Conservation (phyloP, 2,888 invertebrate genomes). For the Chesias legatella region DNA sequence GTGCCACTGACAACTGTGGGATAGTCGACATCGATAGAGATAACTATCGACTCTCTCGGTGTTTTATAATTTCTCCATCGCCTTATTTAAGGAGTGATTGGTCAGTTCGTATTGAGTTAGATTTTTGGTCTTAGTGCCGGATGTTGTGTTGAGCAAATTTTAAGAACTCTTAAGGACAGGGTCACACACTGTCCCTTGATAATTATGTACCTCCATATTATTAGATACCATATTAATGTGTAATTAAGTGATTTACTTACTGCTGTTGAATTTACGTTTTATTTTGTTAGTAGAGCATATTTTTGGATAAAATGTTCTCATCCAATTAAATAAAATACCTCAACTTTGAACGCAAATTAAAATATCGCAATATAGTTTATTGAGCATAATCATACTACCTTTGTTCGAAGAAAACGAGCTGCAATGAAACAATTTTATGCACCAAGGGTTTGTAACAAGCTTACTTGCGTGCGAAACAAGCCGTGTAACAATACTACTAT, state of each 20-base stretch:
- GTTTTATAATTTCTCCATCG: constrained; percentile 62
- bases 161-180: too few species aligned
- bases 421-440: constrained; percentile 41
- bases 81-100: constrained; percentile 40
- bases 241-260: too few species aligned
- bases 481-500: constrained; percentile 61
- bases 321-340: constrained; percentile 12
- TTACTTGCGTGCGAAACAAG: constrained; percentile 42
- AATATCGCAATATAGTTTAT: constrained; percentile 27
- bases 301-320: too few species aligned
- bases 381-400: constrained; percentile 34
- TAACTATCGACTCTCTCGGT: constrained; percentile 63
- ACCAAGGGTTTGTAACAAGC: constrained; percentile 46
- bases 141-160: neutral
- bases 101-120: neutral
- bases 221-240: too few species aligned
- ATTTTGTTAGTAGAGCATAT: too few species aligned
- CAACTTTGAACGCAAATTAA: constrained; percentile 19
- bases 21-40: constrained; percentile 61
- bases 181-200: too few species aligned
- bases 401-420: constrained; percentile 39
- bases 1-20: constrained; percentile 68
- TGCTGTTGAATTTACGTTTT: too few species aligned
- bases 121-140: neutral
- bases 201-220: too few species aligned